Base-by-base conservation (phyloP, 2,888 invertebrate species). In the Apotomis turbidana region DNA sequence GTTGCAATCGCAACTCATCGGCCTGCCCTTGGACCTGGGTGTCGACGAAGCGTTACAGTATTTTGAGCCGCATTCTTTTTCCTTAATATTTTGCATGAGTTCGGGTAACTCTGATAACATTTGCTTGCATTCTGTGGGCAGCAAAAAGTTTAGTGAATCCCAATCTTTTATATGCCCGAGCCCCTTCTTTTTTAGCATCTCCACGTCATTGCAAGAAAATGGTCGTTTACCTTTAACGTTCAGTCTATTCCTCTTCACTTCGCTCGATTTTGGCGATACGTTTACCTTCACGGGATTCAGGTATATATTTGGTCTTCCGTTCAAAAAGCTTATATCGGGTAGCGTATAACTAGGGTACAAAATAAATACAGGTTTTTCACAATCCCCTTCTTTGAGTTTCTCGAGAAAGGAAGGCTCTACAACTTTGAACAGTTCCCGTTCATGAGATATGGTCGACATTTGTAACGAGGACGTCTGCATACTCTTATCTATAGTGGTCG, bases 271-370 rank as follows among this genome's bases (percentile, higher is more conserved):
- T 3, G 89, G 87, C 2, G 92, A 90, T 67, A 92, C 77, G 76
- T 91, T 90, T 68, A 95, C 93, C 81, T 94, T 95, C 71, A 97
- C 94, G 0, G 97, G 97, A 83, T 96, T 95, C 72, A 97, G 92
- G 75, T 96, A 95, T 74, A 97, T 95, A 78, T 97, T 96, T 73
- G 91, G 89, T 76, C 90, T 87, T 55, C 93, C 93, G 75, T 93
- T 91, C 70, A 98, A 94, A 88, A 98, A 98, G 79, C 97, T 97
- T 79, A 98, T 94, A 90, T 98, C 97, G 27, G 98, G 98, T 75
- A 98, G 90, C 6, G 98, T 96, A 83, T 98, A 98, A 88, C 97
- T 98, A 44, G 98, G 98, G 90, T 98, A 98, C 76, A 98, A 95
- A 58, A 98, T 96, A 87, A 97, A 98, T 1, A 98, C 97, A 4